These are phyloP conservation scores for Tuberolachnus salignus DNA, from an alignment of 2,888 invertebrate species.

Conservation along the genomic window DNA sequence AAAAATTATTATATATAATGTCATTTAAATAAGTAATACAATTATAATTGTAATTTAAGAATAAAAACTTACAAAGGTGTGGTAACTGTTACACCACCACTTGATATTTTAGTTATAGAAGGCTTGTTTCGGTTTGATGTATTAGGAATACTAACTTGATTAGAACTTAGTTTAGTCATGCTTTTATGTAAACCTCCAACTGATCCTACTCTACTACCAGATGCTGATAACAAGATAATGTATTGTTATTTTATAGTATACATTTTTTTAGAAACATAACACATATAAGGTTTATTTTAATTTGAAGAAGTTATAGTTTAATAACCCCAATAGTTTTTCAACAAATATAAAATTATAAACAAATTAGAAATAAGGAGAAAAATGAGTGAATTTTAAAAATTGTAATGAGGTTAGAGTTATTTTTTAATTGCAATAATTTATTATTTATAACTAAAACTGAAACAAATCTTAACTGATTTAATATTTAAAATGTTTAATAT, in stretches of 20 bases:
- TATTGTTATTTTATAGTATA: neutral
- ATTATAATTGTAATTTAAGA: constrained; percentile 10
- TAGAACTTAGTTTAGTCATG: constrained; percentile 80
- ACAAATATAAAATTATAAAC: no score
- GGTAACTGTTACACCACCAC: constrained; percentile 71
- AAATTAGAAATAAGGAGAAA: no score
- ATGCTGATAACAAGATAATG: constrained; percentile 22
- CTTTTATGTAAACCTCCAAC: constrained; percentile 81
- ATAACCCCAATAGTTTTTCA: no score
- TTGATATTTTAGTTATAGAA: constrained; percentile 58
- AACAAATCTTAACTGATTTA: no score
- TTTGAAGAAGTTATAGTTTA: no score
- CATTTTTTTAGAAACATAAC: no score
- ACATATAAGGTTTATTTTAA: no score
- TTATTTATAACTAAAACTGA: no score
- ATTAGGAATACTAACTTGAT: constrained; percentile 72
- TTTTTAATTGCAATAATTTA: no score
- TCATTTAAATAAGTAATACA: neutral
- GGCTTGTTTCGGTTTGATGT: constrained; percentile 54
- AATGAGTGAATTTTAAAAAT: no score
- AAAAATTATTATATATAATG: constrained; percentile 17
- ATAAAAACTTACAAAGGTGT: constrained; percentile 60
- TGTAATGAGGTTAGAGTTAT: no score
- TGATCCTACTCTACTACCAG: constrained; percentile 66
- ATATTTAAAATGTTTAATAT: no score